Evolutionary conservation across 2,797 vertebrate genomes (phyloP).

Genomic region (Sarcoramphus papa): DNA sequence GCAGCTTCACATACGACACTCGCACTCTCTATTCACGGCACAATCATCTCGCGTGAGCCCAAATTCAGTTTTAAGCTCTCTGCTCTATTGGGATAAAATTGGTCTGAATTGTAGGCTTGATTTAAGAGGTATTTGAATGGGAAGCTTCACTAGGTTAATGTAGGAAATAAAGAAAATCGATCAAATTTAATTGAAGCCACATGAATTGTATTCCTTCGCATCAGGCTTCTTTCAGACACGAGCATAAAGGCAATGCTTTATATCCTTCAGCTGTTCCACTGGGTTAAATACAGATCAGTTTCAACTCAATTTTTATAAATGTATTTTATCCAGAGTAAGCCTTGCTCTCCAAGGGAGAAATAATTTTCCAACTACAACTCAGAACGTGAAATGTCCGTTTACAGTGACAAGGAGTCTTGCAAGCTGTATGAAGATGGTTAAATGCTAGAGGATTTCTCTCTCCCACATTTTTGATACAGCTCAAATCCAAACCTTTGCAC

Average conservation of each 20-base stretch:
- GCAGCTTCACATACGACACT: background rate
- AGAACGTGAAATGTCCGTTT: background rate
- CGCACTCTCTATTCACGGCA: background rate
- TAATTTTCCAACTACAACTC: background rate
- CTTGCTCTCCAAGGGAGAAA: background rate
- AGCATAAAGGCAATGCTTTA: background rate
- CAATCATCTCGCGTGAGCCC: background rate
- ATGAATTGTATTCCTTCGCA: background rate
- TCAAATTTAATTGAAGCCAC: background rate
- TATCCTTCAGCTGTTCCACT: background rate
- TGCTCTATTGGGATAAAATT: background rate
- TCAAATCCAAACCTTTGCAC: background rate
- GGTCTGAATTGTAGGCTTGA: background rate
- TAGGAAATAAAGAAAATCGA: background rate
- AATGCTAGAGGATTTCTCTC: background rate
- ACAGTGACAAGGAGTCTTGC: background rate
- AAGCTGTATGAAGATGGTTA: background rate
- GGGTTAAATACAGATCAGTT: background rate
- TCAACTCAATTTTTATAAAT: background rate
- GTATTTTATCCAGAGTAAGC: background rate
- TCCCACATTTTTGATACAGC: background rate
- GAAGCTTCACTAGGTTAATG: background rate
- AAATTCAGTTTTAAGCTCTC: background rate
- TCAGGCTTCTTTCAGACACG: background rate
- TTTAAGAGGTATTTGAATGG: background rate